Conservation (phyloP, 1,140 invertebrate species). For the Zophobas morio region DNA sequence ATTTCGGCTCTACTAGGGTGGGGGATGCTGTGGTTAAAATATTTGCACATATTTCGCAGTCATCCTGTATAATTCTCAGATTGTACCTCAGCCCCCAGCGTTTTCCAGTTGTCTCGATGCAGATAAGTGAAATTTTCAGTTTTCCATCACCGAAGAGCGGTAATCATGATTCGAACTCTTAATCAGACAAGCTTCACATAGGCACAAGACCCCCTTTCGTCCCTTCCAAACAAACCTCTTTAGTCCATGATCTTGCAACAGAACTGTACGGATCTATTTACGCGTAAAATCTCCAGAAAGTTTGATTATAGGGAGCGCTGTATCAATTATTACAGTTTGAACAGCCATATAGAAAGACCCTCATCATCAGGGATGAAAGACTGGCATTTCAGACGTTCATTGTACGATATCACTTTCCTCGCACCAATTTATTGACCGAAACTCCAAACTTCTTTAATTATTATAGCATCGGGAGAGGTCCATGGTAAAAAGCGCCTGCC, state of each 20-base stretch:
- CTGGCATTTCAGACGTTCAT: constrained; percentile 40
- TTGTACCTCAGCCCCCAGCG: no score
- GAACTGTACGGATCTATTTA: constrained; percentile 18
- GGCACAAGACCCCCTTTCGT: no score
- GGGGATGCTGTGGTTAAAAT: no score
- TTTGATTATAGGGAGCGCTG: constrained; percentile 18
- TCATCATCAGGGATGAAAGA: constrained; percentile 37
- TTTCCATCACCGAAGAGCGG: no score
- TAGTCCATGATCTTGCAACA: not conserved
- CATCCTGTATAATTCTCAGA: no score
- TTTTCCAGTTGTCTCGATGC: no score
- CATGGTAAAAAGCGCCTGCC: not conserved
- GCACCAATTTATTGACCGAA: constrained; percentile 33
- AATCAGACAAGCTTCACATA: no score
- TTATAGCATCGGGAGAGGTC: constrained; percentile 19
- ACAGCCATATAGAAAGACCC: constrained; percentile 36
- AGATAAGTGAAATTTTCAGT: no score
- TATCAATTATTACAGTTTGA: constrained; percentile 42
- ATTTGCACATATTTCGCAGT: no score
- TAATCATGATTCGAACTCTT: no score
- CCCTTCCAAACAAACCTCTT: no score
- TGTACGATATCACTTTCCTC: constrained; percentile 27
- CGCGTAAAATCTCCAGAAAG: constrained; percentile 22
- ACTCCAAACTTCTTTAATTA: constrained; percentile 42
- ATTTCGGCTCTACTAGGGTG: no score